Evolutionary conservation across 2,888 invertebrate species (phyloP).

Genomic region (Stenchaetothrips biformis): DNA sequence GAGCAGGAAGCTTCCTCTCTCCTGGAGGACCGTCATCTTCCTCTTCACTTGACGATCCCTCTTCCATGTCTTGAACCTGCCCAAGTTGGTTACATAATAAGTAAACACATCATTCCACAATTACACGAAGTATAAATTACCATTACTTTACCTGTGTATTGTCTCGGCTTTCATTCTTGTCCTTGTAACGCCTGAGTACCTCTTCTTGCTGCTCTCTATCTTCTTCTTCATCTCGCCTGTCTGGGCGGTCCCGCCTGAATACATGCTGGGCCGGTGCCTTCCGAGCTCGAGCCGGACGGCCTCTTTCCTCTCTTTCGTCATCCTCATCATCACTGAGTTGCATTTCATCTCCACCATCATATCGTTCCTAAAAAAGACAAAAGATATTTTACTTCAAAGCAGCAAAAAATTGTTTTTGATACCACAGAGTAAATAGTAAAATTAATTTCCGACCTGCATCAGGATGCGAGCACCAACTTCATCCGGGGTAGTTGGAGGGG

Average conservation of each 20-base stretch:
- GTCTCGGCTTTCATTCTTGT: constrained; percentile 41
- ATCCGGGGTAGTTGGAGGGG: constrained; percentile 94
- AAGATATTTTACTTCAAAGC: constrained; percentile 17
- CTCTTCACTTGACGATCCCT: constrained; percentile 70
- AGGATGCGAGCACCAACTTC: constrained; percentile 93
- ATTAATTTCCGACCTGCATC: constrained; percentile 57
- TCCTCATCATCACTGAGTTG: constrained; percentile 86
- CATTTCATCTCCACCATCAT: constrained; percentile 74
- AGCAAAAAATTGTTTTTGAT: constrained; percentile 9
- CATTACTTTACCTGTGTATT: constrained; percentile 47
- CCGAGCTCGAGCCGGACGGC: constrained; percentile 44
- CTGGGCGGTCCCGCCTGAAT: constrained; percentile 33
- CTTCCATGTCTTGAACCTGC: constrained; percentile 86
- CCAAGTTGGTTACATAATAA: background rate
- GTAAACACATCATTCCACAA: constrained; percentile 23
- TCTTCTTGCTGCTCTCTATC: constrained; percentile 39
- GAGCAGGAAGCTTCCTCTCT: constrained; percentile 38
- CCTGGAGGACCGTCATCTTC: constrained; percentile 51
- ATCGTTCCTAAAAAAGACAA: constrained; percentile 54
- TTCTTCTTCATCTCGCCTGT: constrained; percentile 36
- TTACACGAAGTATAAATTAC: constrained; percentile 21
- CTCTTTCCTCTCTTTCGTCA: constrained; percentile 62
- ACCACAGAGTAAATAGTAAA: background rate
- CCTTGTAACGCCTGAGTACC: constrained; percentile 33
- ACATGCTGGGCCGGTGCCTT: constrained; percentile 43